phyloP scores from a whole-genome alignment of 1,140 invertebrate species.

The Argopecten irradians region DNA sequence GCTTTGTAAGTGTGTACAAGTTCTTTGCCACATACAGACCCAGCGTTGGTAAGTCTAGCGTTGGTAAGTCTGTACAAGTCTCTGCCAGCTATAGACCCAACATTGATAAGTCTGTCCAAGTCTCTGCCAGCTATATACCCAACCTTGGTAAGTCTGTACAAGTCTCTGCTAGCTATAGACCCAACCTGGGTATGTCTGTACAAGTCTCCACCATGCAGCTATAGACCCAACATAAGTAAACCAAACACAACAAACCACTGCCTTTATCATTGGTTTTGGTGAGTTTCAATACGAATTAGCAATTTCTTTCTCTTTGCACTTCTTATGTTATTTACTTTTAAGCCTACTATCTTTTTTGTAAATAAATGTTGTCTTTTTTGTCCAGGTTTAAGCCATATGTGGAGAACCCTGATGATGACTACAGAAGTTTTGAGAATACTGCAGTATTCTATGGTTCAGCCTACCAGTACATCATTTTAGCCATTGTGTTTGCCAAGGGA shows the following conservation, averaged over 20 bases:
- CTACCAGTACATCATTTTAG: constrained; percentile 93
- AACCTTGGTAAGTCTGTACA: no score
- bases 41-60: background rate
- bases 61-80: no score
- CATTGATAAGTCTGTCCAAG: no score
- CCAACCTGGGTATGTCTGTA: constrained; percentile 84
- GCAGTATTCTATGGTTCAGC: constrained; percentile 88
- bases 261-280: background rate
- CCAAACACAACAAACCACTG: no score
- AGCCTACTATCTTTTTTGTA: background rate
- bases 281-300: background rate
- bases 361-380: no score
- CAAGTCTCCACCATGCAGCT: background rate
- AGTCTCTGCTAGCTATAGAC: no score
- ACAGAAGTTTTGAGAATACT: constrained; percentile 73
- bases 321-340: background rate
- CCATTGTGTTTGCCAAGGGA: constrained; percentile 91
- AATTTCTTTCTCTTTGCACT: background rate
- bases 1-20: constrained; percentile 82
- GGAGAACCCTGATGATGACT: constrained; percentile 66
- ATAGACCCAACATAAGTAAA: background rate
- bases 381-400: constrained; percentile 70
- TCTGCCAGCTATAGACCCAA: no score
- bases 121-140: constrained; percentile 88
- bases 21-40: background rate